phyloP scores from a whole-genome alignment of 2,113 vertebrate species.

The Caretta caretta region DNA sequence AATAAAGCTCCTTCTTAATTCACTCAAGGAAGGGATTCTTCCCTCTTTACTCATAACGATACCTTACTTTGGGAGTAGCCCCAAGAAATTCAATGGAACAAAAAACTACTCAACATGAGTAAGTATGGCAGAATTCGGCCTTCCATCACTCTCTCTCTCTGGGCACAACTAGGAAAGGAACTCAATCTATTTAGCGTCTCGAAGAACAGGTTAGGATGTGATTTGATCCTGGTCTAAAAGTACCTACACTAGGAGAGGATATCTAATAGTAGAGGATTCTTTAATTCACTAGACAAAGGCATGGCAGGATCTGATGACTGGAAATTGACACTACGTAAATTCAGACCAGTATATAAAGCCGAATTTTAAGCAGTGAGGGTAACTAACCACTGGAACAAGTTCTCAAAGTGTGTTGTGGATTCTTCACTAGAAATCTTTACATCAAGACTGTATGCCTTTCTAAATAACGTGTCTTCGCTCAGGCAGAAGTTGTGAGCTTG shows the following conservation, averaged over 20 bases:
- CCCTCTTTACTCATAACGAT: not conserved
- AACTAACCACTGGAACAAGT: not conserved
- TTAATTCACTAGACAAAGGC: not conserved
- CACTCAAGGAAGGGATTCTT: not conserved
- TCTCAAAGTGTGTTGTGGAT: not conserved
- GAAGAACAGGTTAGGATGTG: not conserved
- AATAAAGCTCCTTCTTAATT: not conserved
- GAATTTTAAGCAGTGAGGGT: not conserved
- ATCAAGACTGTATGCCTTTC: not conserved
- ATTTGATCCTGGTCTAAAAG: not conserved
- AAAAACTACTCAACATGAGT: not conserved
- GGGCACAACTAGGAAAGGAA: not conserved
- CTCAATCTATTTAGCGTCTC: not conserved
- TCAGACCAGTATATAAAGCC: not conserved
- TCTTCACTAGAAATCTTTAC: not conserved
- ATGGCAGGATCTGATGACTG: not conserved
- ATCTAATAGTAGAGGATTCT: too few species aligned
- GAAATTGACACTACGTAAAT: not conserved
- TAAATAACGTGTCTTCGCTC: not conserved
- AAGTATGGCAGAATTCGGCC: not conserved
- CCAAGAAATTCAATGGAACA: not conserved
- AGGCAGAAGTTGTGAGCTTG: not conserved
- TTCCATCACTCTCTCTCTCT: too few species aligned
- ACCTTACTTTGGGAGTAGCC: not conserved
- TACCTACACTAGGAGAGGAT: too few species aligned